phyloP scores from a whole-genome alignment of 2,888 invertebrate species.

The Beris chalybata region DNA sequence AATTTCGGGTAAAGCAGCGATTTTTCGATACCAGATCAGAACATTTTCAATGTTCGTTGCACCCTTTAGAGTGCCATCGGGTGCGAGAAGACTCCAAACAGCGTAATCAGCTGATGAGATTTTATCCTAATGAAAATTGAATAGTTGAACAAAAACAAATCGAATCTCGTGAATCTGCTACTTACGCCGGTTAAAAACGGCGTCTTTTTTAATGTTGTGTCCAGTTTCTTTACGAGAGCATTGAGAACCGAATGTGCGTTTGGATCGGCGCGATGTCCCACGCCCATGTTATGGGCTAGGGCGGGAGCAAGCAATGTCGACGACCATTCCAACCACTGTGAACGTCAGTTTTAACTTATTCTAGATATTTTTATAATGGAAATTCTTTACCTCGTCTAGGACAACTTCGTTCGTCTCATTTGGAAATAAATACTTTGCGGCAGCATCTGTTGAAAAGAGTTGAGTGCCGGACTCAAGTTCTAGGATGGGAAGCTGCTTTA shows the following conservation, averaged over 20 bases:
- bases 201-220: constrained; percentile 59
- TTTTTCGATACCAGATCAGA: constrained; percentile 63
- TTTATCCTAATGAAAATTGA: constrained; percentile 57
- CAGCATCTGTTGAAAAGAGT: constrained; percentile 74
- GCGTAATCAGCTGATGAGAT: constrained; percentile 70
- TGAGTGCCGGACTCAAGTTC: constrained; percentile 63
- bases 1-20: constrained; percentile 61
- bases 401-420: constrained; percentile 51
- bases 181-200: constrained; percentile 65
- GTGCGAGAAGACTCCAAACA: constrained; percentile 74
- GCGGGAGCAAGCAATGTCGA: constrained; percentile 63
- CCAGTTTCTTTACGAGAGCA: constrained; percentile 61
- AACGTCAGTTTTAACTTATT: constrained; percentile 31
- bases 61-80: constrained; percentile 65
- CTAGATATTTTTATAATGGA: constrained; percentile 11
- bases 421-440: constrained; percentile 67
- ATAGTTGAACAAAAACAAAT: neutral
- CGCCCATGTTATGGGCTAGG: constrained; percentile 59
- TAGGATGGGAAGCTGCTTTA: constrained; percentile 67
- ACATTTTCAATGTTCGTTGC: constrained; percentile 61
- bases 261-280: constrained; percentile 58
- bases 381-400: constrained; percentile 52
- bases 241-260: constrained; percentile 63
- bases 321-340: constrained; percentile 70
- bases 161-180: constrained; percentile 14